These are phyloP conservation scores for Xylocopa sonorina DNA, from an alignment of 1,140 invertebrate genomes.

Conservation along the genomic window DNA sequence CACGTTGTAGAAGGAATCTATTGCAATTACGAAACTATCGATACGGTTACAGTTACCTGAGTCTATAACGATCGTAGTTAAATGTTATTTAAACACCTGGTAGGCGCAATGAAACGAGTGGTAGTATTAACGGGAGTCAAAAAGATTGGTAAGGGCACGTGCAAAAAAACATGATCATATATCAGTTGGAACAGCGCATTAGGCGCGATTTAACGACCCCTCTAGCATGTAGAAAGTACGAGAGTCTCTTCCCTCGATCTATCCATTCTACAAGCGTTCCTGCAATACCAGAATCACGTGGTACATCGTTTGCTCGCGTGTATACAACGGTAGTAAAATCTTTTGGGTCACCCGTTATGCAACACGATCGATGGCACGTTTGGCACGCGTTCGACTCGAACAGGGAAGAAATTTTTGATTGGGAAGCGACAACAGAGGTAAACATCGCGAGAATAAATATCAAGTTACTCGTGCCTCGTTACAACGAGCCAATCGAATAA, in stretches of 20 bases:
- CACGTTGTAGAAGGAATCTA: too few species aligned
- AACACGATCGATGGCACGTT: constrained; percentile 58
- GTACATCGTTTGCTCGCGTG: not conserved
- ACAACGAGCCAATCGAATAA: constrained; percentile 29
- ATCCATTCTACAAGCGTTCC: constrained; percentile 9
- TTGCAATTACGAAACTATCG: too few species aligned
- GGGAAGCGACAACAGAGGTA: constrained; percentile 34
- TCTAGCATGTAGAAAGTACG: not conserved
- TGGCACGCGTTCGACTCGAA: constrained; percentile 47
- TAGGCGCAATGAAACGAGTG: not conserved
- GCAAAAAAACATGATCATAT: not conserved
- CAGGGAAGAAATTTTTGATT: constrained; percentile 37
- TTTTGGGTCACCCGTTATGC: constrained; percentile 56
- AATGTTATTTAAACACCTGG: not conserved
- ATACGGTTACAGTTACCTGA: too few species aligned
- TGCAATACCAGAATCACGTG: constrained; percentile 30
- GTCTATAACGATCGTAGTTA: too few species aligned
- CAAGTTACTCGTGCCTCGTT: constrained; percentile 29
- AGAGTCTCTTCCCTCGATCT: not conserved
- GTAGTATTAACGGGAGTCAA: not conserved
- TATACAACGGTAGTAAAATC: not conserved
- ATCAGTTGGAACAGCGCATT: not conserved
- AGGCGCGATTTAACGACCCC: not conserved
- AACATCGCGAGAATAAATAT: constrained; percentile 48
- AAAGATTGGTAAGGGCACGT: not conserved